phyloP scores from a whole-genome alignment of 2,888 invertebrate species.

The Cheiracanthium punctorium region DNA sequence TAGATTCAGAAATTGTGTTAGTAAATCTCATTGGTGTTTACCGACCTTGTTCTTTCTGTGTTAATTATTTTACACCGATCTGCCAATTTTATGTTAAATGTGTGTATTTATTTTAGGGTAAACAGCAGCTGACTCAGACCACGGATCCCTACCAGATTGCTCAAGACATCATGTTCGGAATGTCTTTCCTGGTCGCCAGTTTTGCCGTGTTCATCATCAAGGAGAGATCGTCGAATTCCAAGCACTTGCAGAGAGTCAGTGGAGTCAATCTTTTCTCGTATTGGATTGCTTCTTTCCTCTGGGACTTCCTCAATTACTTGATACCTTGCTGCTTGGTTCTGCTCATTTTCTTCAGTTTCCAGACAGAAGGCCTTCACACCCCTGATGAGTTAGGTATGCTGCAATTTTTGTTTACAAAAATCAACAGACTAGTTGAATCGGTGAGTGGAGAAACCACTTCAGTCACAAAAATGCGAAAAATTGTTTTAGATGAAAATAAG shows the following conservation, averaged over 20 bases:
- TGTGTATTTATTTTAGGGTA: conserved; percentile 35
- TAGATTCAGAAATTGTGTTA: no score
- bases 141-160: conserved; percentile 65
- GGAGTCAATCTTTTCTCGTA: conserved; percentile 82
- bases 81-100: no score
- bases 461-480: no score
- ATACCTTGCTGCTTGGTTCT: conserved; percentile 80
- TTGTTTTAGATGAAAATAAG: no score
- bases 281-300: conserved; percentile 83
- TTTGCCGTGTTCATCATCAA: conserved; percentile 79
- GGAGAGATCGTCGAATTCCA: conserved; percentile 83
- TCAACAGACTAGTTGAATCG: no score
- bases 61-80: no score
- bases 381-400: conserved; percentile 79
- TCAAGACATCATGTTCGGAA: conserved; percentile 82
- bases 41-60: no score
- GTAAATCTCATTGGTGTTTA: no score
- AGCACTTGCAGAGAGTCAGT: conserved; percentile 84
- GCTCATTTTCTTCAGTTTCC: conserved; percentile 81
- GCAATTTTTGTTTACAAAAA: not conserved
- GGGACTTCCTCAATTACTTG: conserved; percentile 82
- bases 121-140: conserved; percentile 53
- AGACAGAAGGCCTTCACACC: conserved; percentile 81
- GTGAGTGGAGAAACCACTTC: no score
- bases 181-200: conserved; percentile 78